A percentile compares a stretch with the other conserved stretches of the same genome.
These are phyloP conservation scores for Homalodisca vitripennis DNA, from an alignment of 1,140 invertebrate species.

Conservation along the genomic window DNA sequence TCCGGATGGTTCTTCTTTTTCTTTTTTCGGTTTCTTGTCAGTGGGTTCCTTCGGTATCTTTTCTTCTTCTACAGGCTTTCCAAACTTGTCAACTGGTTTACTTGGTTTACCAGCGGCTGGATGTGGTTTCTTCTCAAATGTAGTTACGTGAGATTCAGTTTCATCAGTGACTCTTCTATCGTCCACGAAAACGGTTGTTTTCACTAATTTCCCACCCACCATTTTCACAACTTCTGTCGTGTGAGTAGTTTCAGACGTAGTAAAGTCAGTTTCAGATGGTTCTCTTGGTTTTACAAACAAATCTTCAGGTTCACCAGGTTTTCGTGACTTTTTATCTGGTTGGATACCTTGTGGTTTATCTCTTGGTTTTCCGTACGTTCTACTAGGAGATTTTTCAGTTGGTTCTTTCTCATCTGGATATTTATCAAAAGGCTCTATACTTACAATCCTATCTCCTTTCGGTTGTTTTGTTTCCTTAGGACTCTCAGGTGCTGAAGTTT, in stretches of 20 bases:
- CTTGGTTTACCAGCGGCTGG: slow-evolving; percentile 26
- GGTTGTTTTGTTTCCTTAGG: not conserved
- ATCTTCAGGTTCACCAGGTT: slow-evolving; percentile 6
- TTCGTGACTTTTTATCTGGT: not conserved
- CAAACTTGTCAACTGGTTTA: slow-evolving; percentile 13
- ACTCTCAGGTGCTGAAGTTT: not conserved
- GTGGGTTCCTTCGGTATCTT: not conserved
- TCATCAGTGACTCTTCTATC: not conserved
- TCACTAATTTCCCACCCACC: slow-evolving; percentile 37
- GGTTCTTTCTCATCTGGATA: not conserved
- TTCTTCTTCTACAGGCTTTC: not conserved
- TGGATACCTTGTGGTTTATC: slow-evolving; percentile 11
- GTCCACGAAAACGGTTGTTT: not conserved
- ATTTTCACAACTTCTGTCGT: slow-evolving; percentile 31
- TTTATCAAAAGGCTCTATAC: not conserved
- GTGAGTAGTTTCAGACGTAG: not conserved
- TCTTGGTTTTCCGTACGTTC: not conserved
- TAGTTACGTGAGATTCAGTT: not conserved
- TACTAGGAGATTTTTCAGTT: not conserved
- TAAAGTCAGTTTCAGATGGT: not conserved
- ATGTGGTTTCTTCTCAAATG: slow-evolving; percentile 1
- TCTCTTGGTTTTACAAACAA: slow-evolving; percentile 3
- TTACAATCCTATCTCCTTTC: not conserved
- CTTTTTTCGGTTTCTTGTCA: not conserved
- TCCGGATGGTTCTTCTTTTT: not conserved